Conservation (phyloP, 2,797 vertebrate genomes). For the Scyliorhinus canicula region DNA sequence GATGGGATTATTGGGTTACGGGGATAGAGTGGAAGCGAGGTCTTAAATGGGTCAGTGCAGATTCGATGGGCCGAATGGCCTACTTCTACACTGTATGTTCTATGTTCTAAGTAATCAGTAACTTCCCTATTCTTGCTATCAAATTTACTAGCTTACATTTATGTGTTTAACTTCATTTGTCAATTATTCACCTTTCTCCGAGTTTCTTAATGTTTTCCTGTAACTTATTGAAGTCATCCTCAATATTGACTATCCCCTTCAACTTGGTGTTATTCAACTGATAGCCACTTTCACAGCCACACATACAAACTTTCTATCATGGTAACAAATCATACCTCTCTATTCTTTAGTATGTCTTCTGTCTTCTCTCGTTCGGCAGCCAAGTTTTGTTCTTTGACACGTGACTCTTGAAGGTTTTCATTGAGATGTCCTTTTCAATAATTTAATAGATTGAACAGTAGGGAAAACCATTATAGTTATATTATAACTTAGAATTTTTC, state of each 20-base stretch:
- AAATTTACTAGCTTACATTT: not conserved
- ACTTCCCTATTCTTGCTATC: not conserved
- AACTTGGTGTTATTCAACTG: not conserved
- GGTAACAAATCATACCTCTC: constrained; percentile 57
- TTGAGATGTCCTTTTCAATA: constrained; percentile 57
- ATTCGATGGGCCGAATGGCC: no score
- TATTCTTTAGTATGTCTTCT: constrained; percentile 60
- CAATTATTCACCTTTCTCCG: not conserved
- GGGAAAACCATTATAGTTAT: not conserved
- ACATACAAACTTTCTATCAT: constrained; percentile 35
- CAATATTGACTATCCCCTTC: not conserved
- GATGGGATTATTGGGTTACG: no score
- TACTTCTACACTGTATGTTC: no score
- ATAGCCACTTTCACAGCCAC: not conserved
- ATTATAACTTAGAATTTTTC: not conserved
- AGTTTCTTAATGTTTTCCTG: not conserved
- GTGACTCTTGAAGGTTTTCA: constrained; percentile 62
- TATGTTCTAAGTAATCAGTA: no score
- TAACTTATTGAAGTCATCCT: no score
- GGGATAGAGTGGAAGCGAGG: no score
- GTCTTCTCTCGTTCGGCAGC: constrained; percentile 62
- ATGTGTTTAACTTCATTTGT: not conserved
- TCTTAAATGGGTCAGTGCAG: no score
- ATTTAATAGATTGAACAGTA: not conserved
- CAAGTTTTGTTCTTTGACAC: constrained; percentile 59